These are phyloP conservation scores for Rhorus exstirpatorius DNA, from an alignment of 2,888 invertebrate species.

Conservation along the genomic window DNA sequence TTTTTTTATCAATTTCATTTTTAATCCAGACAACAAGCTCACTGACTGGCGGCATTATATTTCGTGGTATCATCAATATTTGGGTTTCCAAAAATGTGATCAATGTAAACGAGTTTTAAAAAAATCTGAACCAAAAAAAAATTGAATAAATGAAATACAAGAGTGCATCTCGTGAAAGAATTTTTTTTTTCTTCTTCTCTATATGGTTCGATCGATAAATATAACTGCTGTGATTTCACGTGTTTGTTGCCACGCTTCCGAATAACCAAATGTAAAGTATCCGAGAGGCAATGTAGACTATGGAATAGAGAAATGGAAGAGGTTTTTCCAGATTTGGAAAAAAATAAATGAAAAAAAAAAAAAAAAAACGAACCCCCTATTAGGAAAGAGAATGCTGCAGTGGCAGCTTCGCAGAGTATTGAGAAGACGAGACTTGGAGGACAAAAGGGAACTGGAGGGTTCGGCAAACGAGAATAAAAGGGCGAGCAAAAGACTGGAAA, in stretches of 20 bases:
- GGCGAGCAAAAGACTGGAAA: not conserved
- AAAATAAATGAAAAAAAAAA: slow-evolving; percentile 8
- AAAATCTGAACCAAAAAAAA: not conserved
- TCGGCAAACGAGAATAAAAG: slow-evolving; percentile 17
- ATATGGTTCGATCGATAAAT: slow-evolving; percentile 25
- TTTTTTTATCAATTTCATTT: no score
- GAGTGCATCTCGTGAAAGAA: not conserved
- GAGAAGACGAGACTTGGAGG: slow-evolving; percentile 26
- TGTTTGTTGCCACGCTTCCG: slow-evolving; percentile 42
- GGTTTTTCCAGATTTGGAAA: slow-evolving; percentile 8
- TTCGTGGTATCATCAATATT: no score
- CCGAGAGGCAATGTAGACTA: not conserved
- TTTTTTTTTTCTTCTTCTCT: no score
- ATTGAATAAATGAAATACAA: slow-evolving; percentile 8
- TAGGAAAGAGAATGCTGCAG: slow-evolving; percentile 17
- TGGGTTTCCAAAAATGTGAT: not conserved
- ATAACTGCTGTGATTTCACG: slow-evolving; percentile 31
- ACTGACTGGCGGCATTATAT: no score
- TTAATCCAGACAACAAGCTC: no score
- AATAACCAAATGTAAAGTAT: not conserved
- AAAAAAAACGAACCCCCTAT: no score
- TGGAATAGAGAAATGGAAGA: slow-evolving; percentile 20
- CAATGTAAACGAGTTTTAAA: not conserved
- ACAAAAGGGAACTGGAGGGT: slow-evolving; percentile 42
- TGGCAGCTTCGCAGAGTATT: slow-evolving; percentile 22